phyloP scores from a whole-genome alignment of 1,140 invertebrate species.

The Drosophila pectinifera region DNA sequence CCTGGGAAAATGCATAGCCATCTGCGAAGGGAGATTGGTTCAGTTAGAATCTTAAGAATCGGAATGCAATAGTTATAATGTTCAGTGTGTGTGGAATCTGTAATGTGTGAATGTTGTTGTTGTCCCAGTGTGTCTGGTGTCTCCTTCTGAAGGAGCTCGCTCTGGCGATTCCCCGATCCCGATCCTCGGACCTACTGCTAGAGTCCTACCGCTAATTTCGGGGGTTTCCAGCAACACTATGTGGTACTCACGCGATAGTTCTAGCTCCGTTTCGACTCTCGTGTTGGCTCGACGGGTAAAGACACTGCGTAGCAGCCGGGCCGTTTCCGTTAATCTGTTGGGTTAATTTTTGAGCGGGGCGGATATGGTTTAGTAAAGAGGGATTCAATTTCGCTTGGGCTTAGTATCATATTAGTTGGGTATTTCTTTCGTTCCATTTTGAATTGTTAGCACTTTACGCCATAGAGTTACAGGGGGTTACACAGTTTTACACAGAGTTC shows the following conservation, averaged over 20 bases:
- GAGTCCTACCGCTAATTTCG: conserved; percentile 36
- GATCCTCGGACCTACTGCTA: conserved; percentile 29
- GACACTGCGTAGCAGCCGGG: conserved; percentile 96
- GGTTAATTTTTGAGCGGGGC: conserved; percentile 63
- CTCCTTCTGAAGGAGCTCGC: conserved; percentile 6
- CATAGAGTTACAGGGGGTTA: conserved; percentile 27
- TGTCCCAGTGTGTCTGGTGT: conserved; percentile 2
- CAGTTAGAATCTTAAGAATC: not conserved
- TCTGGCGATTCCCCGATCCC: not conserved
- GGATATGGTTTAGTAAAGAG: conserved; percentile 56
- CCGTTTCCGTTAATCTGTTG: conserved; percentile 97
- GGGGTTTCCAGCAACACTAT: conserved; percentile 31
- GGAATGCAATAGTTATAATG: not conserved
- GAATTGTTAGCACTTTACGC: conserved; percentile 76
- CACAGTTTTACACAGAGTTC: conserved; percentile 6
- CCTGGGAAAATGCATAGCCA: conserved; percentile 99
- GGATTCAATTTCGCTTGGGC: conserved; percentile 29
- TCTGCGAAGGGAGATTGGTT: conserved; percentile 86
- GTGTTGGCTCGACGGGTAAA: conserved; percentile 93
- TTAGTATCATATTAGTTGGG: conserved; percentile 15
- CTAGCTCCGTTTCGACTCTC: conserved; percentile 92
- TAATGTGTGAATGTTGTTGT: conserved; percentile 31
- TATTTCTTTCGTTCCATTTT: conserved; percentile 59
- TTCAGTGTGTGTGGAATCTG: conserved; percentile 32
- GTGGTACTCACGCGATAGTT: conserved; percentile 94